Conservation (phyloP, 2,113 vertebrate species). For the Daphoenositta chrysoptera region DNA sequence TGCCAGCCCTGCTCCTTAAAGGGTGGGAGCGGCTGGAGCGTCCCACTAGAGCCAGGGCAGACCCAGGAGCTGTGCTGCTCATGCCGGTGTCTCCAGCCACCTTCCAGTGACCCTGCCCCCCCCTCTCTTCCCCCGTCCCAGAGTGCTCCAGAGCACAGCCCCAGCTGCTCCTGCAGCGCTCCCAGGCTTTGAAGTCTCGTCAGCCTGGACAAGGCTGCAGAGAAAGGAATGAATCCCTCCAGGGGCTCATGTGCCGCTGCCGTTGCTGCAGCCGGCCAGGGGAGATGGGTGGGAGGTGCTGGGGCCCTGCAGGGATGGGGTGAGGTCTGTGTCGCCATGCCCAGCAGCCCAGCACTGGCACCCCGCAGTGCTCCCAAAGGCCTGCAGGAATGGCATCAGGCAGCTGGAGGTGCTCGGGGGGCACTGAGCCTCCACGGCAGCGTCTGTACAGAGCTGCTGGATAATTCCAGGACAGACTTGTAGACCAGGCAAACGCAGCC, state of each 20-base stretch:
- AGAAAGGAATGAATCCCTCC: background rate
- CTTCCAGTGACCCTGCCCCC: background rate
- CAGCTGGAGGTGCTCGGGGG: background rate
- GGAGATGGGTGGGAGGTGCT: background rate
- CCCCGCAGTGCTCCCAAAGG: fast-evolving
- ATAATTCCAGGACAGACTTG: background rate
- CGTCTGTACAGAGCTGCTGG: background rate
- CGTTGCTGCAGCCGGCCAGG: background rate
- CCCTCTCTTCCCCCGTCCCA: background rate
- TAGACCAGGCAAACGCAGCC: background rate
- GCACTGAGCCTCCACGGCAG: background rate
- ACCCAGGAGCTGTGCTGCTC: background rate
- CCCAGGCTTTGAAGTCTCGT: background rate
- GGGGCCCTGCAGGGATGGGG: background rate
- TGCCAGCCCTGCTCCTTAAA: background rate
- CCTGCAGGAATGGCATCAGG: background rate
- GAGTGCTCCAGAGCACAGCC: background rate
- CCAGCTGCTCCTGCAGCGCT: background rate
- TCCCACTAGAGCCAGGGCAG: background rate
- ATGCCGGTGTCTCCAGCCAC: background rate
- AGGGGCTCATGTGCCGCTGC: background rate
- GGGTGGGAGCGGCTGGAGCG: background rate
- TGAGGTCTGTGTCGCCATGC: fast-evolving
- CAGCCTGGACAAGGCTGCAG: background rate
- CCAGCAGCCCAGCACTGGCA: background rate